Conservation (phyloP, 1,140 invertebrate species). For the Halyomorpha halys region DNA sequence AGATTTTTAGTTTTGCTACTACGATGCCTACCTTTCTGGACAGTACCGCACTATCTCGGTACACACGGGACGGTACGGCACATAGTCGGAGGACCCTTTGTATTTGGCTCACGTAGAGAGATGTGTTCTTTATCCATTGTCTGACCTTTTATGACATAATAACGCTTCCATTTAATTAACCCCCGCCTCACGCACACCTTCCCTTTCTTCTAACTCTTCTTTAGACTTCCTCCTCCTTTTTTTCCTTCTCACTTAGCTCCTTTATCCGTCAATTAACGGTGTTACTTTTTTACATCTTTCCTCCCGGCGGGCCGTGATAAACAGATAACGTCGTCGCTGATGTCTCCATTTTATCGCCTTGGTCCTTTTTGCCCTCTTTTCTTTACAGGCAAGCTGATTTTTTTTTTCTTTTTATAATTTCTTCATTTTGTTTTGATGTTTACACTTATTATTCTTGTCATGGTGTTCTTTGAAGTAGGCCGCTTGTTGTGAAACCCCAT, state of each 20-base stretch:
- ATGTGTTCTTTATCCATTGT: conserved; percentile 12
- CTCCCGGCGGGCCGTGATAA: not conserved
- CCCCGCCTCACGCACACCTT: conserved; percentile 1
- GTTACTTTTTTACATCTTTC: not conserved
- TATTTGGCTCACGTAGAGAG: conserved; percentile 3
- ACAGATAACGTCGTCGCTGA: conserved; percentile 5
- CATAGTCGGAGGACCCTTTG: not conserved
- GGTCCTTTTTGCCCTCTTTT: not conserved
- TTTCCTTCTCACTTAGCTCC: not conserved
- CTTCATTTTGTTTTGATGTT: too few relatives aligned
- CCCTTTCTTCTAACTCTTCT: not conserved
- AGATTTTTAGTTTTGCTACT: too few relatives aligned
- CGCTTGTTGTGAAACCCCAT: too few relatives aligned
- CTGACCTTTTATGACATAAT: conserved; percentile 18
- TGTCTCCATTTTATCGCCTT: not conserved
- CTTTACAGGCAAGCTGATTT: not conserved
- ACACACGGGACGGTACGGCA: too few relatives aligned
- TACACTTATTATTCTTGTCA: too few relatives aligned
- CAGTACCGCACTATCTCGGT: too few relatives aligned
- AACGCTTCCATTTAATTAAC: conserved; percentile 3
- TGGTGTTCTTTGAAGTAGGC: too few relatives aligned
- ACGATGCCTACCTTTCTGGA: too few relatives aligned
- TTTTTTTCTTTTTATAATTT: too few relatives aligned
- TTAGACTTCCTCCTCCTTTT: not conserved
- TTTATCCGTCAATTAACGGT: conserved; percentile 17